A percentile compares a stretch with the other conserved stretches of the same genome.
Conservation (phyloP, 2,113 vertebrate genomes). For the Drymodes brunneopygia region DNA sequence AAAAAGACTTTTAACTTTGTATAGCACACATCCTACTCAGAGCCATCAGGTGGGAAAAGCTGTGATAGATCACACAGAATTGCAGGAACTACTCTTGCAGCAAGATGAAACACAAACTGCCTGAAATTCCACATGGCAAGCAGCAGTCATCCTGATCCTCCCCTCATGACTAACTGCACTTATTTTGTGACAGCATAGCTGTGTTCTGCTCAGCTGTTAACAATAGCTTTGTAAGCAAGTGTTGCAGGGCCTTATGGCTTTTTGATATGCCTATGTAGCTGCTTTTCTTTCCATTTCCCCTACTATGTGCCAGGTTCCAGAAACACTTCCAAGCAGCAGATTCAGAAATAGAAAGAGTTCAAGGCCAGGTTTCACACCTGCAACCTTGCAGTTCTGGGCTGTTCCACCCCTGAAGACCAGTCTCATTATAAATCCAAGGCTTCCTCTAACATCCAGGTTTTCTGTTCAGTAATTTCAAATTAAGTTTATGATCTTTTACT, state of each 20-base stretch:
- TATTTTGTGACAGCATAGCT: neutral
- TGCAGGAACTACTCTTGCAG: neutral
- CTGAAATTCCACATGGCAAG: neutral
- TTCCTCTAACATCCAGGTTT: neutral
- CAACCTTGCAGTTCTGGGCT: neutral
- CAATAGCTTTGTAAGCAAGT: constrained; percentile 38
- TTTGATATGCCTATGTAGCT: constrained; percentile 35
- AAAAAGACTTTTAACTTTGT: neutral
- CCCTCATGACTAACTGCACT: neutral
- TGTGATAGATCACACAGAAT: neutral
- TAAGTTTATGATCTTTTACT: neutral
- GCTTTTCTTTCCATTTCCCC: constrained; percentile 49
- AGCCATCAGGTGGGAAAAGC: neutral
- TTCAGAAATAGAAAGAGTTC: constrained; percentile 60
- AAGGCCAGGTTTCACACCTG: constrained; percentile 58
- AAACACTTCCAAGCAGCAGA: constrained; percentile 53
- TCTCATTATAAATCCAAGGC: neutral
- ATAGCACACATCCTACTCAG: neutral
- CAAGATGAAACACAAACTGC: neutral
- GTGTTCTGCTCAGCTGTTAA: constrained; percentile 4
- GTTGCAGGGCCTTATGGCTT: neutral
- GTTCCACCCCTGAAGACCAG: neutral
- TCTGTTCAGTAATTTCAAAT: neutral
- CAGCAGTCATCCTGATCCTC: neutral
- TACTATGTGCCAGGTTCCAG: constrained; percentile 24